Conservation (phyloP, 2,113 vertebrate species). For the Anguilla rostrata region DNA sequence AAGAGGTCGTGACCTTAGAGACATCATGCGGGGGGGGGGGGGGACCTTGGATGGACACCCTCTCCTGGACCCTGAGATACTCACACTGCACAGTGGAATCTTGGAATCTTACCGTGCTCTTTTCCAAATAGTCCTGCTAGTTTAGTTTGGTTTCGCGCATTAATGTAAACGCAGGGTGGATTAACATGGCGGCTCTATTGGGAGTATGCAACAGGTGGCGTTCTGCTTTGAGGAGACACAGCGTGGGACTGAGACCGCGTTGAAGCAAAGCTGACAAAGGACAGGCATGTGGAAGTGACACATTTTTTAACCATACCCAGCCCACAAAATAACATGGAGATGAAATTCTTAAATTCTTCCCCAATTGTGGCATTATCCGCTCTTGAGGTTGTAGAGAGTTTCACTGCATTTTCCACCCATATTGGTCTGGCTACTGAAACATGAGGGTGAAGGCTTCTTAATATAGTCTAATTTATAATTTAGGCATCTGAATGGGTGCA, state of each 20-base stretch:
- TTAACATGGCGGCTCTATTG: not conserved
- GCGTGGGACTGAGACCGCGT: not conserved
- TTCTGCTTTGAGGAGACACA: not conserved
- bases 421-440: not conserved
- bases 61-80: not conserved
- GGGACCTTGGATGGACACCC: not conserved
- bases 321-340: not conserved
- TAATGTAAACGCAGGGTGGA: no score
- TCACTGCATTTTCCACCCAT: not conserved
- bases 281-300: not conserved
- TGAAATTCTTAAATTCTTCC: not conserved
- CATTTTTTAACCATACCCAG: not conserved
- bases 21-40: not conserved
- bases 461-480: constrained; percentile 32
- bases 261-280: not conserved
- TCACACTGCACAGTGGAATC: not conserved
- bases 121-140: not conserved
- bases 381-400: not conserved
- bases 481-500: constrained; percentile 23
- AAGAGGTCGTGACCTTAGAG: not conserved
- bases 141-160: no score
- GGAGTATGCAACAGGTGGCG: not conserved
- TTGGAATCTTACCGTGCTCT: not conserved
- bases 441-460: constrained; percentile 19
- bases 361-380: not conserved